phyloP scores from a whole-genome alignment of 2,888 invertebrate genomes.

The Trachelus troglodyta region DNA sequence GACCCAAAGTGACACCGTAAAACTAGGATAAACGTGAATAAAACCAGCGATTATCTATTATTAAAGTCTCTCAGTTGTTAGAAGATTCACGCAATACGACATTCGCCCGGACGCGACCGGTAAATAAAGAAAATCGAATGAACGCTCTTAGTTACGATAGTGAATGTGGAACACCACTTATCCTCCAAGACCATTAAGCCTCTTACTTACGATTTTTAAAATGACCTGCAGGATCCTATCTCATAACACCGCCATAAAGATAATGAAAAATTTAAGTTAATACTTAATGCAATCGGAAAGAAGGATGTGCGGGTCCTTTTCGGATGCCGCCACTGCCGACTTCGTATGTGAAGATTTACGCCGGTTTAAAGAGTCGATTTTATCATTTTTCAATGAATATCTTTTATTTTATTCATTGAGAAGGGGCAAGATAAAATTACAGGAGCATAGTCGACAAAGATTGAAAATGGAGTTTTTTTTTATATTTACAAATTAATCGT shows the following conservation, averaged over 20 bases:
- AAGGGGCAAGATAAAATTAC: not conserved
- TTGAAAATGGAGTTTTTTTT: not conserved
- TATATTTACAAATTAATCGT: constrained; percentile 1
- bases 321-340: not conserved
- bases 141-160: not conserved
- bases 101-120: not conserved
- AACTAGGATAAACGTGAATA: not conserved
- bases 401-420: not conserved
- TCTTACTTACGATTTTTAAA: not conserved
- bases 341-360: not conserved
- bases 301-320: not conserved
- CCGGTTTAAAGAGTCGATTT: not conserved
- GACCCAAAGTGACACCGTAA: not conserved
- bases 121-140: not conserved
- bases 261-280: not conserved
- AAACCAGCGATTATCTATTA: not conserved
- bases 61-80: not conserved
- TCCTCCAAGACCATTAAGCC: not conserved
- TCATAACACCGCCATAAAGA: not conserved
- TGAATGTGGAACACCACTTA: not conserved
- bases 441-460: not conserved
- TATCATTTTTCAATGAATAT: not conserved
- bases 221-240: not conserved
- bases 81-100: not conserved
- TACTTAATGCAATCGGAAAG: not conserved